Conservation (phyloP, 2,113 vertebrate species). For the Pseudopodoces humilis region DNA sequence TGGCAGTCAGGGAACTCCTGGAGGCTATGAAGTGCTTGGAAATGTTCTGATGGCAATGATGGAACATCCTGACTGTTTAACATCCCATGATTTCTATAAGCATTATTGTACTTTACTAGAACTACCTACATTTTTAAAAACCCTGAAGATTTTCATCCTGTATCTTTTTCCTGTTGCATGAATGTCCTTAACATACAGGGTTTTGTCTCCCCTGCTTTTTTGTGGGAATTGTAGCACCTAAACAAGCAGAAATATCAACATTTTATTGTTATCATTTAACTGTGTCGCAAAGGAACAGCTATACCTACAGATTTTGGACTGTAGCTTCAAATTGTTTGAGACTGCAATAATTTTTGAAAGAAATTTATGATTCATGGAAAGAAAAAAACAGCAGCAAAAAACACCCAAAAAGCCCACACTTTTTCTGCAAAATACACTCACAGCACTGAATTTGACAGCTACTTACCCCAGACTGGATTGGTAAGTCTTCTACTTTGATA, state of each 20-base stretch:
- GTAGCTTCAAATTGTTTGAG: background rate
- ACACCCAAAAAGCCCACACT: rapidly evolving
- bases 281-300: background rate
- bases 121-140: background rate
- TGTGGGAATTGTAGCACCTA: background rate
- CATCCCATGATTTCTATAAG: background rate
- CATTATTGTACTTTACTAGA: too few relatives aligned
- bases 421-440: background rate
- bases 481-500: background rate
- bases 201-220: background rate
- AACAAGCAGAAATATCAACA: background rate
- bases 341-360: background rate
- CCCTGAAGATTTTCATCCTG: background rate
- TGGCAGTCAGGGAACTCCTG: background rate
- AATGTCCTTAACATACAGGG: background rate
- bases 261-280: background rate
- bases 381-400: background rate
- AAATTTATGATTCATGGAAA: background rate
- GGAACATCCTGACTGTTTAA: background rate
- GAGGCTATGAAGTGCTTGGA: background rate
- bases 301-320: background rate
- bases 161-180: background rate
- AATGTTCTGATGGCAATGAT: background rate
- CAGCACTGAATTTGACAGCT: background rate
- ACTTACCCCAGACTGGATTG: background rate